These are phyloP conservation scores for Chironomus tepperi DNA, from an alignment of 1,140 invertebrate genomes.

Conservation along the genomic window DNA sequence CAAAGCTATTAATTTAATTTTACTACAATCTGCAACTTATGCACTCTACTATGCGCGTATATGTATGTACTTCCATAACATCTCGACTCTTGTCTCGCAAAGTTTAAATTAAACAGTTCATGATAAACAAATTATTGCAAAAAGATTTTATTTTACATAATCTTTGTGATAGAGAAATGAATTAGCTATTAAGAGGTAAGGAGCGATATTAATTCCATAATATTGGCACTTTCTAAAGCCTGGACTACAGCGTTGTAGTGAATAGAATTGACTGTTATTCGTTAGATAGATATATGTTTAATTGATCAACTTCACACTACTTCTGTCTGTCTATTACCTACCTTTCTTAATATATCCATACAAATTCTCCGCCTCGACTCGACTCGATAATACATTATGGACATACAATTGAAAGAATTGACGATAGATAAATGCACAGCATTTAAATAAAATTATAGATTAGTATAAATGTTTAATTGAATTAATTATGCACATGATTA, in stretches of 20 bases:
- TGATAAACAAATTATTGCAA: background rate
- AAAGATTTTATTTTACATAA: background rate
- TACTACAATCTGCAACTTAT: too few relatives aligned
- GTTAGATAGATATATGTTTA: background rate
- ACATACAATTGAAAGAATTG: background rate
- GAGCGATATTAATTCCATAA: background rate
- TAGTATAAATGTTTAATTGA: background rate
- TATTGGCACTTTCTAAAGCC: background rate
- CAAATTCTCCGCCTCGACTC: background rate
- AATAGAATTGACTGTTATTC: too few relatives aligned
- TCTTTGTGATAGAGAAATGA: background rate
- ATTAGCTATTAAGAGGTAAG: background rate
- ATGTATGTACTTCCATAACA: background rate
- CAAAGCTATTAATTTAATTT: background rate
- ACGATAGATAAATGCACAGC: background rate
- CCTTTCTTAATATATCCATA: background rate
- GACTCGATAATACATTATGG: background rate
- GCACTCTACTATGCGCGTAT: background rate
- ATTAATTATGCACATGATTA: background rate
- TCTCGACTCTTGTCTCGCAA: background rate
- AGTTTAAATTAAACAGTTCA: background rate
- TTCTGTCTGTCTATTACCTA: background rate
- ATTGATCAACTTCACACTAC: background rate
- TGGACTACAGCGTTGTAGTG: background rate
- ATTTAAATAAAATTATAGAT: background rate